Conservation (phyloP, 2,888 invertebrate genomes). For the Drosophila aldrichi region DNA sequence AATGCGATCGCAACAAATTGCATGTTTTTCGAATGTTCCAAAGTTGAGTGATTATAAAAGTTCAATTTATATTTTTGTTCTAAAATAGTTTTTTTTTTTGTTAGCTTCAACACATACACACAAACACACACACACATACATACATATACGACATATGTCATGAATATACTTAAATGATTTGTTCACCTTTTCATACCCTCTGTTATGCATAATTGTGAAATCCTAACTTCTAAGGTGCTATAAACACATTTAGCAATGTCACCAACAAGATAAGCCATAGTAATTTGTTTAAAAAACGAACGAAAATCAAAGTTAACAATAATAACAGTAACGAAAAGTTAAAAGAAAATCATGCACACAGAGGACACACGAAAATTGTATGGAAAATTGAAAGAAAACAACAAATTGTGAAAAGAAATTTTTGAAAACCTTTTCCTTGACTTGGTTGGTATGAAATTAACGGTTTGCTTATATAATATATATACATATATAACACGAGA, state of each 20-base stretch:
- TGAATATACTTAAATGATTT: conserved; percentile 1
- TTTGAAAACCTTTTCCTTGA: conserved; percentile 63
- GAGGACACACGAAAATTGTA: conserved; percentile 28
- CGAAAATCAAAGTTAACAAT: neutral
- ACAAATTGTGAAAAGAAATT: conserved; percentile 27
- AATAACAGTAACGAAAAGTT: neutral
- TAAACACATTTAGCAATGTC: conserved; percentile 18
- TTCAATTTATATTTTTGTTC: conserved; percentile 21
- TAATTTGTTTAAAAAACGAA: conserved; percentile 35
- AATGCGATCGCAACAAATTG: conserved; percentile 34
- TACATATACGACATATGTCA: conserved; percentile 5
- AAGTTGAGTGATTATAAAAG: conserved; percentile 29
- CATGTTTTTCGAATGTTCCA: conserved; percentile 70
- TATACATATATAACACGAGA: conserved; percentile 8
- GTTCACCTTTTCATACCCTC: conserved; percentile 24
- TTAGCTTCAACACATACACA: conserved; percentile 33
- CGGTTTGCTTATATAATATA: conserved; percentile 79
- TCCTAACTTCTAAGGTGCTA: conserved; percentile 43
- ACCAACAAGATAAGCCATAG: conserved; percentile 15
- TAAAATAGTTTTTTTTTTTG: conserved; percentile 44
- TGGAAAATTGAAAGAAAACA: conserved; percentile 3
- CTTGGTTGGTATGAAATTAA: conserved; percentile 77
- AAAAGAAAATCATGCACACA: conserved; percentile 11
- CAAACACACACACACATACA: conserved; percentile 5
- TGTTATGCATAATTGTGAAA: conserved; percentile 28